phyloP scores from a whole-genome alignment of 1,140 invertebrate genomes.

The Nautilus pompilius region DNA sequence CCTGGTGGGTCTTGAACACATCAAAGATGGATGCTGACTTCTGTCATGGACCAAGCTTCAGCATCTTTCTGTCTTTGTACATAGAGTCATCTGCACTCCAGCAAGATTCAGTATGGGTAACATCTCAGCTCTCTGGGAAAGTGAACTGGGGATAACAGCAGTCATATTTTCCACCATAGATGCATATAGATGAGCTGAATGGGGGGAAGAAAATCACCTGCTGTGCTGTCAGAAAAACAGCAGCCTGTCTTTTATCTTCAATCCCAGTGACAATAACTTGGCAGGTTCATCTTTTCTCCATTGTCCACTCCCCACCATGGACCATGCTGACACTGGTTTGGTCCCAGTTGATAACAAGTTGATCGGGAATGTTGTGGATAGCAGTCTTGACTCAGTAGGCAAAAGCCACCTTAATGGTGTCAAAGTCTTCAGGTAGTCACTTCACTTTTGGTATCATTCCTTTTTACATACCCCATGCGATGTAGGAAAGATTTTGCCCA shows the following conservation, averaged over 20 bases:
- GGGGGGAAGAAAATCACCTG: too few species aligned
- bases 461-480: not conserved
- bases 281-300: not conserved
- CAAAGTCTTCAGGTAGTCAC: not conserved
- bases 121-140: too few species aligned
- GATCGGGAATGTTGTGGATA: conserved; percentile 4
- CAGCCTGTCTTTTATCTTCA: conserved; percentile 10
- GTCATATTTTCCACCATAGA: too few species aligned
- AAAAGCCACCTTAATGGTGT: not conserved
- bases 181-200: too few species aligned
- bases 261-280: conserved; percentile 6
- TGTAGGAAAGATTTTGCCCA: not conserved
- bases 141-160: too few species aligned
- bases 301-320: conserved; percentile 9
- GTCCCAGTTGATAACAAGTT: conserved; percentile 6
- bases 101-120: too few species aligned
- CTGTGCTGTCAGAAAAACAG: not conserved
- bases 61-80: too few species aligned
- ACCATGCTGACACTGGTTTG: conserved; percentile 8
- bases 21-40: too few species aligned
- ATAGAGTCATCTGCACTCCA: too few species aligned
- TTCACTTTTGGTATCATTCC: not conserved
- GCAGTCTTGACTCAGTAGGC: not conserved
- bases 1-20: too few species aligned
- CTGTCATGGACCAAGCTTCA: too few species aligned